Conservation (phyloP, 2,797 vertebrate species). For the Ambastaia sidthimunki region DNA sequence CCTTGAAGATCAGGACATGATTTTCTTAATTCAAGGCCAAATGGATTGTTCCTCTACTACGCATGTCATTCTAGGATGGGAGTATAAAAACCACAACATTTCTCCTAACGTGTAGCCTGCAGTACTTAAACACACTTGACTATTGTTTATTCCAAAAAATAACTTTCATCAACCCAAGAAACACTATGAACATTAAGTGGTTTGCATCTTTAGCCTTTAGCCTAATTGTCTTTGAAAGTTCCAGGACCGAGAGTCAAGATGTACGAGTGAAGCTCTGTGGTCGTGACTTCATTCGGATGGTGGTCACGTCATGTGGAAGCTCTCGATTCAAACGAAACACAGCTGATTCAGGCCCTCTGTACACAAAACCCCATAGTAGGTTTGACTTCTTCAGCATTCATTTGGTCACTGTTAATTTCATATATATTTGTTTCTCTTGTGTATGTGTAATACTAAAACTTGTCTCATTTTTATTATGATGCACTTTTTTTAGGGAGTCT, state of each 20-base stretch:
- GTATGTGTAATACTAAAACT: background rate
- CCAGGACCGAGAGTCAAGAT: slow-evolving; percentile 64
- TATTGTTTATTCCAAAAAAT: background rate
- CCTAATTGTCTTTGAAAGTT: slow-evolving; percentile 58
- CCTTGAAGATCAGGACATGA: slow-evolving; percentile 79
- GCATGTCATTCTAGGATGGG: slow-evolving; percentile 15
- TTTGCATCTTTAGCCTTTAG: slow-evolving; percentile 65
- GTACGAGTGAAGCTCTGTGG: slow-evolving; percentile 75
- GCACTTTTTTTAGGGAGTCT: slow-evolving; percentile 49
- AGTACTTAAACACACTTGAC: slow-evolving; percentile 6
- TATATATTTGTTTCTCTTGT: background rate
- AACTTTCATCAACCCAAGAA: background rate
- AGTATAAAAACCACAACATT: slow-evolving; percentile 52
- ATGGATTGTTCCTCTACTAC: slow-evolving; percentile 46
- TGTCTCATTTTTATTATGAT: background rate
- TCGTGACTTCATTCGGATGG: slow-evolving; percentile 75
- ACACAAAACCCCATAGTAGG: slow-evolving; percentile 28
- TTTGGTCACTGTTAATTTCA: background rate
- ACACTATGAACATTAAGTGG: slow-evolving; percentile 64
- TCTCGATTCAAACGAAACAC: slow-evolving; percentile 67
- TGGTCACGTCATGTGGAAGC: slow-evolving; percentile 73
- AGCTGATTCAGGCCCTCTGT: slow-evolving; percentile 7
- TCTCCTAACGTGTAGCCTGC: background rate
- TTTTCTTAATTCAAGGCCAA: slow-evolving; percentile 75
- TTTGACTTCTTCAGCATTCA: slow-evolving; percentile 2